phyloP scores from a whole-genome alignment of 2,113 vertebrate genomes.

The Nesospiza acunhae region DNA sequence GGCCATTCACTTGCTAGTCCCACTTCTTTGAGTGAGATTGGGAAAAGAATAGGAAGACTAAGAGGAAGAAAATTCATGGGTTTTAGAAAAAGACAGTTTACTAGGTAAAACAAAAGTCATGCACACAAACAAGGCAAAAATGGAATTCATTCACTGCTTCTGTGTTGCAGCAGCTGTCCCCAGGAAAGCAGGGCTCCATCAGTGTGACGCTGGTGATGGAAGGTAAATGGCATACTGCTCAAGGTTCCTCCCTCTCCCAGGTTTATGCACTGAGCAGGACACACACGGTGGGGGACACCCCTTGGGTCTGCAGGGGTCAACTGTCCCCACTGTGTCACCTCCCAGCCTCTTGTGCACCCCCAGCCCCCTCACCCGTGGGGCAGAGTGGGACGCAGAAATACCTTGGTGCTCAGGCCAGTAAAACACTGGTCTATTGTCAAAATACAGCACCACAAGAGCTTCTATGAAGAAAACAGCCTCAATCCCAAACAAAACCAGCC shows the following conservation, averaged over 20 bases:
- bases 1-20: fast-evolving
- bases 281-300: too few species aligned
- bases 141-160: background rate
- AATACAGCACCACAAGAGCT: background rate
- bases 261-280: background rate
- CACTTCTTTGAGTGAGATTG: background rate
- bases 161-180: background rate
- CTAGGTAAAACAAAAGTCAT: background rate
- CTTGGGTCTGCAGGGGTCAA: background rate
- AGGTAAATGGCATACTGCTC: fast-evolving
- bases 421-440: background rate
- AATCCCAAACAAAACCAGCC: background rate
- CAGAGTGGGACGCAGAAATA: fast-evolving
- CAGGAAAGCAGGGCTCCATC: background rate
- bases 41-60: background rate
- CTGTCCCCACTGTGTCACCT: background rate
- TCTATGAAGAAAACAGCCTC: background rate
- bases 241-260: fast-evolving
- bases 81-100: background rate
- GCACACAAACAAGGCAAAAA: background rate
- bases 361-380: background rate
- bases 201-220: fast-evolving
- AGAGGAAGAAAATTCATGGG: background rate
- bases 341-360: background rate
- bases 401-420: too few species aligned